Conservation (phyloP, 2,888 invertebrate genomes). For the Chorisops tibialis region DNA sequence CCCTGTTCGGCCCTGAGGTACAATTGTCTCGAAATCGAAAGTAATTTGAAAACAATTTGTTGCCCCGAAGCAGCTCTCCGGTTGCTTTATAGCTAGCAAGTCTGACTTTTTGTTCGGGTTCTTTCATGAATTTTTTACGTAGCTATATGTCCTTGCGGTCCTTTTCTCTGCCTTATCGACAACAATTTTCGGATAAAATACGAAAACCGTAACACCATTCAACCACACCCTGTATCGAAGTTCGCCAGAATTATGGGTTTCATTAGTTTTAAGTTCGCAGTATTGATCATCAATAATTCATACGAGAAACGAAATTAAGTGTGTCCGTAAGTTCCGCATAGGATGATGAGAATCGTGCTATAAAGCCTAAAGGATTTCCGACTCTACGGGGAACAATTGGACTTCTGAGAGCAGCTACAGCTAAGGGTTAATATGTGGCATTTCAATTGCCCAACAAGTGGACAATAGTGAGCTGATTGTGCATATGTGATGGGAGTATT, state of each 20-base stretch:
- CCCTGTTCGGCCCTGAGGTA: conserved; percentile 14
- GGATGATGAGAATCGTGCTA: too few species aligned
- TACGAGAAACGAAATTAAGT: conserved; percentile 5
- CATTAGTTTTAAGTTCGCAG: conserved; percentile 17
- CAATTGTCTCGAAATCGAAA: conserved; percentile 25
- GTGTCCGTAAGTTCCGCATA: too few species aligned
- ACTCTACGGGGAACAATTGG: too few species aligned
- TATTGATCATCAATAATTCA: conserved; percentile 26
- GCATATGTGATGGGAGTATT: too few species aligned
- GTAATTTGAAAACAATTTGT: conserved; percentile 26
- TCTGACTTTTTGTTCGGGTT: background rate
- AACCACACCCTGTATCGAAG: background rate
- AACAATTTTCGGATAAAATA: too few species aligned
- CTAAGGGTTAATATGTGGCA: too few species aligned
- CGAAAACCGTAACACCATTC: background rate
- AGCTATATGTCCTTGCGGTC: conserved; percentile 20
- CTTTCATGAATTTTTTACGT: conserved; percentile 21
- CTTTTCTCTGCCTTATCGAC: conserved; percentile 15
- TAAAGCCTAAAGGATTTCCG: too few species aligned
- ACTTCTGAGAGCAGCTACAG: too few species aligned
- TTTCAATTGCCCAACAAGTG: too few species aligned
- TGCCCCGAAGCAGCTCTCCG: conserved; percentile 9
- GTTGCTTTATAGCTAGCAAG: conserved; percentile 9
- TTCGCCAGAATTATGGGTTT: conserved; percentile 9
- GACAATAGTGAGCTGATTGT: too few species aligned